Evolutionary conservation across 2,797 vertebrate species (phyloP).

Genomic region (Novumbra hubbsi): DNA sequence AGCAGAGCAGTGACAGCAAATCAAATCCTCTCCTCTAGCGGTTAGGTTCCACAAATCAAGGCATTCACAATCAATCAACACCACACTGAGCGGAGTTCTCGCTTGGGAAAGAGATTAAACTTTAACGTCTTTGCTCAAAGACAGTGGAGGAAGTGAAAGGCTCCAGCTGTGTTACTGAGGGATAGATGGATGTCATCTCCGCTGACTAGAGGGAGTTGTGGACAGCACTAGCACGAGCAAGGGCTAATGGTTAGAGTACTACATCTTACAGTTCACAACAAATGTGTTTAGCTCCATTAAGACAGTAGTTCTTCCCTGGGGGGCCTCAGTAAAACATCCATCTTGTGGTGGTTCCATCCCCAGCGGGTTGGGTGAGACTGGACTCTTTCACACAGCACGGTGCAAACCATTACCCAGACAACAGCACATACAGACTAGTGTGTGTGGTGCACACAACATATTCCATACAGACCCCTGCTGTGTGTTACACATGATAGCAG

Average conservation of each 20-base stretch:
- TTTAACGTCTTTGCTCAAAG: too few relatives aligned
- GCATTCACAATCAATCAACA: too few relatives aligned
- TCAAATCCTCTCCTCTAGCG: too few relatives aligned
- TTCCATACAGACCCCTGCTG: not conserved
- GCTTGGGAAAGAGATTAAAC: too few relatives aligned
- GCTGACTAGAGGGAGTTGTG: too few relatives aligned
- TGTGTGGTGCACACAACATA: not conserved
- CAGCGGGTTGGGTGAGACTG: not conserved
- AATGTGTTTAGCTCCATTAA: conserved; percentile 7
- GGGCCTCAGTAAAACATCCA: not conserved
- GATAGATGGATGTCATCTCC: too few relatives aligned
- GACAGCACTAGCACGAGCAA: too few relatives aligned
- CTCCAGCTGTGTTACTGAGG: too few relatives aligned
- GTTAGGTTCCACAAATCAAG: too few relatives aligned
- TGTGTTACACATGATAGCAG: not conserved
- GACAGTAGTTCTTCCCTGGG: not conserved
- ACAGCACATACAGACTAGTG: not conserved
- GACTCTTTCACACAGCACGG: conserved; percentile 1
- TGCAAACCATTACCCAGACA: conserved; percentile 3
- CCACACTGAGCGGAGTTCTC: too few relatives aligned
- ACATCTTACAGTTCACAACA: not conserved
- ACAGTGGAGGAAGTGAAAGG: too few relatives aligned
- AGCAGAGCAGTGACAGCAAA: not conserved
- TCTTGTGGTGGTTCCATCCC: not conserved
- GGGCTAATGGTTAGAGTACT: too few relatives aligned